Evolutionary conservation across 2,888 invertebrate species (phyloP), one percentile per base, ranked within the genome.

Genomic region (Opisthograptis luteolata): DNA sequence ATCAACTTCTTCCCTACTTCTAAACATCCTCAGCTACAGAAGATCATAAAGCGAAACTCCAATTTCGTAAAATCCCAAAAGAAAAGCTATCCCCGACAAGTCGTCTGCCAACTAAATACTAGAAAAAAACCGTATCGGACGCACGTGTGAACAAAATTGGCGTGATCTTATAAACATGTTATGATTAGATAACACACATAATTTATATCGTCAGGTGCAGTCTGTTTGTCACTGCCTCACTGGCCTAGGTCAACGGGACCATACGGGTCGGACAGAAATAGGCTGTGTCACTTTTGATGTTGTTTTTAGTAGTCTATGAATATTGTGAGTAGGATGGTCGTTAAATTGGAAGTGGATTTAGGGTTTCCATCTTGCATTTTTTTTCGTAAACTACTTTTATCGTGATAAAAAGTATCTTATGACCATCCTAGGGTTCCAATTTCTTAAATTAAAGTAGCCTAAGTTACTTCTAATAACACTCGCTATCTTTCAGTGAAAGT

Each of bases 141-240:
- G 10, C 9, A 17, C 15, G 17, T 25, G 17, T 17, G 17, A 3
- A 17, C 17, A 20, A 22, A 5, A 14, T 55, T 58, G 58, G 58
- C 58, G 17, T 40, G 15, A 15, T 25, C 14, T 53, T 46, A 36
- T 55, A 53, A 58, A 58, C 58, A 58, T 55, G 55, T 58, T 58
- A 47, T 24, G 43, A 55, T 39, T 37, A 41, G 20, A 41, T 32
- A 49, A 48, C 41, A 58, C 37, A 7, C 35, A 0, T 55, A 52
- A 58, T 55, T 44, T 37, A 52, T 52, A 20, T 44, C 9, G 40
- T 36, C 58, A 52, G 43, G 43, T 55, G 57, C 28, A 20, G 20
- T 40, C 34, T 45, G 50, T 44, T 30, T 43, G 48, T 58, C 55
- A 35, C 43, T 14, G 13, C 6, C 36, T 58, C 55, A 35, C 43